A percentile compares a stretch with the other conserved stretches of the same genome.
Conservation (phyloP, 2,888 invertebrate species). For the Apoda limacodes region DNA sequence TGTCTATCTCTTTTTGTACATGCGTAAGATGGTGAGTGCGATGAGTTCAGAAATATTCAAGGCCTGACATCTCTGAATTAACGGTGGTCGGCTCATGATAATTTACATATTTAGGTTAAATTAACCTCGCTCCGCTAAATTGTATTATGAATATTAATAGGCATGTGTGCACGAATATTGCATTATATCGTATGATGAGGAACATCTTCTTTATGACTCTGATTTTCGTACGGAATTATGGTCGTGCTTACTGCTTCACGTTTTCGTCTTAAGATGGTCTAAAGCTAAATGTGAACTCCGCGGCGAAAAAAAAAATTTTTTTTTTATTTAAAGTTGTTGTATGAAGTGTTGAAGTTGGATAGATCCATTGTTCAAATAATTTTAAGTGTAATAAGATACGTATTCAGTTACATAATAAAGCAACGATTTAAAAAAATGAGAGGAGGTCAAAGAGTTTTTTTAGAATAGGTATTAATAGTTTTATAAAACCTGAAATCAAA, state of each 20-base stretch:
- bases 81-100: conserved; percentile 70
- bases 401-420: too few species aligned
- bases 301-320: too few species aligned
- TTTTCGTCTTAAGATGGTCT: too few species aligned
- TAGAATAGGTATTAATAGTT: too few species aligned
- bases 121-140: conserved; percentile 68
- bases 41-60: conserved; percentile 49
- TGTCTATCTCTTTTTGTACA: conserved; percentile 32
- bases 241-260: conserved; percentile 12
- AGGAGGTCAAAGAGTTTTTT: too few species aligned
- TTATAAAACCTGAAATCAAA: too few species aligned
- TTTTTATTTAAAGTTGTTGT: too few species aligned
- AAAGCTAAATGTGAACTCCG: too few species aligned
- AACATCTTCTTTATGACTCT: conserved; percentile 44
- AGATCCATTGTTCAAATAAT: too few species aligned
- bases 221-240: conserved; percentile 37
- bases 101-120: conserved; percentile 72
- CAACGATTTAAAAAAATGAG: too few species aligned
- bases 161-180: conserved; percentile 41
- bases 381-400: too few species aligned
- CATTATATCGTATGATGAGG: conserved; percentile 45
- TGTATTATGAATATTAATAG: conserved; percentile 71
- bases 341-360: too few species aligned
- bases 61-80: conserved; percentile 65
- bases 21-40: conserved; percentile 18